Base-by-base conservation (phyloP, 2,113 vertebrate species). In the Myotis yumanensis region DNA sequence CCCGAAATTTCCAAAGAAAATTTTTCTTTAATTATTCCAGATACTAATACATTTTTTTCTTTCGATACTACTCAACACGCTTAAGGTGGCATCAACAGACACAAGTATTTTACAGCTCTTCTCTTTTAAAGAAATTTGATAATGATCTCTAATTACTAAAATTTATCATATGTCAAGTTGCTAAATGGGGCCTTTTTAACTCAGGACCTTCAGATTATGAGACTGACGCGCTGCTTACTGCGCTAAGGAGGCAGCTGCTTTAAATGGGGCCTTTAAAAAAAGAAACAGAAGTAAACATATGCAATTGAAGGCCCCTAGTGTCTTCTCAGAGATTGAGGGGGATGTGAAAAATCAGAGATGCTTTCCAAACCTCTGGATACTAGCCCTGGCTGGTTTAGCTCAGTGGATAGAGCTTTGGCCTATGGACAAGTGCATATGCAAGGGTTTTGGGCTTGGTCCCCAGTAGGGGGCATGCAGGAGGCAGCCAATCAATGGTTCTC, bases 1-100 rank as follows among this genome's bases (percentile, higher is more conserved):
- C 15, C 51, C 72, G n/a, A 85, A 59, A 80, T 93, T 75, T 81
- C 79, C n/a, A 69, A 93, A 48, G 68, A 81, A 90, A 54, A 54
- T 57, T 11, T 32, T 75, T 76, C 59, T 54, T 46, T 40, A 69
- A 32, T 52, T 75, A 91, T 69, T 91, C 51, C 43, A n/a, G 51
- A 64, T 54, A 89, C 23, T 51, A 72, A 89, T 30, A 95, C 76
- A 87, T 20, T 77, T 79, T 23, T 92, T 69, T n/a, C 11, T 28
- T 64, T 73, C 62, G 11, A 64, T 48, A 72, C 51, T 86, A 71
- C 37, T 94, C 22, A 40, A 83, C 28, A 96, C 5, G 43, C 9
- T 66, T 46, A 68, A 54, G 54, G 25, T 30, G 46, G 52, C 92
- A 69, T 25, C 16, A 23, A 84, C 2, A 82, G 17, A 89, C 62